phyloP scores from a whole-genome alignment of 1,140 invertebrate genomes.

The Plodia interpunctella region DNA sequence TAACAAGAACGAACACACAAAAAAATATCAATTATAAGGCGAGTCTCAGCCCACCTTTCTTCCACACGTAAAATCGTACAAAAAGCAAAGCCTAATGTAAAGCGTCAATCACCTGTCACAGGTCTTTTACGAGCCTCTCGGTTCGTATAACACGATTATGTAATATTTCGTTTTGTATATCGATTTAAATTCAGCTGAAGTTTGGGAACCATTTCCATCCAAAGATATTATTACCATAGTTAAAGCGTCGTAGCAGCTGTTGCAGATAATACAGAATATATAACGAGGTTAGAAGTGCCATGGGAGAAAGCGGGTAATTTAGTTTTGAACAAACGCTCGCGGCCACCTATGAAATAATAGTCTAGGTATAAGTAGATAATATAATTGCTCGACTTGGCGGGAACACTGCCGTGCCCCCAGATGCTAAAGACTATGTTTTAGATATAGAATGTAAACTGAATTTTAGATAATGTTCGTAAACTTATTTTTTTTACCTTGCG shows the following conservation, averaged over 20 bases:
- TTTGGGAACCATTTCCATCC: background rate
- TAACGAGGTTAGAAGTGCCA: no score
- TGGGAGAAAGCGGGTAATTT: no score
- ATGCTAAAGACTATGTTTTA: no score
- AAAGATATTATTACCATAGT: background rate
- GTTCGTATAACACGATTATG: background rate
- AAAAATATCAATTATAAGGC: background rate
- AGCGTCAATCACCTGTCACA: constrained; percentile 9
- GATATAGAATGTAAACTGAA: no score
- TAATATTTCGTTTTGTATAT: background rate
- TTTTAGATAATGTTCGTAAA: no score
- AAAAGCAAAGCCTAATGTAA: constrained; percentile 10
- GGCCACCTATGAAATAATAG: no score
- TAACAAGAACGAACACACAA: background rate
- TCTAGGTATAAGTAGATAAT: no score
- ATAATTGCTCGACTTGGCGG: no score
- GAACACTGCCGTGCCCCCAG: no score
- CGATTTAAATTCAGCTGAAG: background rate
- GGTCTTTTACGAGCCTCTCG: background rate
- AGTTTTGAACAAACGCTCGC: no score
- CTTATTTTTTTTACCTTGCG: no score
- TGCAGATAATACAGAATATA: no score
- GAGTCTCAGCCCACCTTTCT: background rate
- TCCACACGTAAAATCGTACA: background rate
- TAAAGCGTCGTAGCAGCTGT: background rate